These are phyloP conservation scores for Neogobius melanostomus DNA, from an alignment of 2,113 vertebrate species.

Conservation along the genomic window DNA sequence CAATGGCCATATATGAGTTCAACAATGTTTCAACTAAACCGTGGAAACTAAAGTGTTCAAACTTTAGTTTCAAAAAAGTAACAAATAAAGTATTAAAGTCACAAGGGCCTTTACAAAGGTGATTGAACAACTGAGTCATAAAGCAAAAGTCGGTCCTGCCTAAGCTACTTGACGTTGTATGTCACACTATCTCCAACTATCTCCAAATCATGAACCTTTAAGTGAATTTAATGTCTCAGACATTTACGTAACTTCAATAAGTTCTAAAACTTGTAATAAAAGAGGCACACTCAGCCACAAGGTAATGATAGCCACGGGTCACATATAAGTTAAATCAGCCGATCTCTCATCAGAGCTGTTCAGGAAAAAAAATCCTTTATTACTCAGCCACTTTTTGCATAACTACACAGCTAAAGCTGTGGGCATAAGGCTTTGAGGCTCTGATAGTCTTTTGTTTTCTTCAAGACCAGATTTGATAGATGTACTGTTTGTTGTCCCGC, in stretches of 20 bases:
- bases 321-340: constrained; percentile 32
- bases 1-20: too few species aligned
- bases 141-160: too few species aligned
- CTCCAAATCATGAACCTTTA: too few species aligned
- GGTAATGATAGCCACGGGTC: constrained; percentile 58
- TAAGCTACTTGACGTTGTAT: too few species aligned
- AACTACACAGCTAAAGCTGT: constrained; percentile 37
- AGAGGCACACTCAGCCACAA: constrained; percentile 38
- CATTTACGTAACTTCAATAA: constrained; percentile 41
- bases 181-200: too few species aligned
- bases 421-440: constrained; percentile 20
- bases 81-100: too few species aligned
- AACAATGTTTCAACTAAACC: too few species aligned
- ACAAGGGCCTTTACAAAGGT: too few species aligned
- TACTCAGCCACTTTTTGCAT: constrained; percentile 43
- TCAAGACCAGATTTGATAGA: constrained; percentile 31
- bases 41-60: too few species aligned
- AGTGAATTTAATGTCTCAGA: constrained; percentile 10
- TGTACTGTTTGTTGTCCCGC: constrained; percentile 35
- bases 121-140: too few species aligned
- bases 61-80: too few species aligned
- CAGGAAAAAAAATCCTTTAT: constrained; percentile 61
- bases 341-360: constrained; percentile 41
- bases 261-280: constrained; percentile 36
- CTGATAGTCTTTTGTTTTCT: constrained; percentile 11